Percentiles rank a stretch among this genome's conserved stretches.
phyloP scores from a whole-genome alignment of 2,113 vertebrate species.

The Saguinus imperator region DNA sequence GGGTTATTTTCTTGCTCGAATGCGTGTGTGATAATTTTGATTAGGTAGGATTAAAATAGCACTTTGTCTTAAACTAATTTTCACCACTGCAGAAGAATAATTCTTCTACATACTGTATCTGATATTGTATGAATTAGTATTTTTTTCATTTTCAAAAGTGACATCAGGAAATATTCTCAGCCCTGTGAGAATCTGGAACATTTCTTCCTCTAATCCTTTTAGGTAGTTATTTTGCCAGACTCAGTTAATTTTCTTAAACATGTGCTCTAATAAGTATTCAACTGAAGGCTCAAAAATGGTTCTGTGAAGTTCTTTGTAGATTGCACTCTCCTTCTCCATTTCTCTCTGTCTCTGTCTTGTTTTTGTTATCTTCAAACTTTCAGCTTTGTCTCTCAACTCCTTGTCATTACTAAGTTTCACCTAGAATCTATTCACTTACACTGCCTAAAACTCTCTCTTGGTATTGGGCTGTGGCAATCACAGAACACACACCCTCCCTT shows the following conservation, averaged over 20 bases:
- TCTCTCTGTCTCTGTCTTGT: not conserved
- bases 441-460: not conserved
- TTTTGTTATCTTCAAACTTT: not conserved
- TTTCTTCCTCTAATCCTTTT: not conserved
- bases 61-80: not conserved
- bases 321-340: not conserved
- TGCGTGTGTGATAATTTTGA: not conserved
- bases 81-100: not conserved
- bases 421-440: rapidly evolving
- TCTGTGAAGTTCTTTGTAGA: not conserved
- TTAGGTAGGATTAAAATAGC: not conserved
- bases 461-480: not conserved
- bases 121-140: not conserved
- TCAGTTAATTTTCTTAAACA: not conserved
- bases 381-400: not conserved
- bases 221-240: not conserved
- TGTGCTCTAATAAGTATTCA: no score
- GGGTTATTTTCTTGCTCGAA: not conserved
- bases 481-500: not conserved
- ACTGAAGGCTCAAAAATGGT: not conserved
- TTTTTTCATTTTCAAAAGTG: not conserved
- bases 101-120: not conserved
- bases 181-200: not conserved
- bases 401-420: not conserved
- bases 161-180: not conserved